phyloP scores from a whole-genome alignment of 2,888 invertebrate species.

The Drosophila quinaria region DNA sequence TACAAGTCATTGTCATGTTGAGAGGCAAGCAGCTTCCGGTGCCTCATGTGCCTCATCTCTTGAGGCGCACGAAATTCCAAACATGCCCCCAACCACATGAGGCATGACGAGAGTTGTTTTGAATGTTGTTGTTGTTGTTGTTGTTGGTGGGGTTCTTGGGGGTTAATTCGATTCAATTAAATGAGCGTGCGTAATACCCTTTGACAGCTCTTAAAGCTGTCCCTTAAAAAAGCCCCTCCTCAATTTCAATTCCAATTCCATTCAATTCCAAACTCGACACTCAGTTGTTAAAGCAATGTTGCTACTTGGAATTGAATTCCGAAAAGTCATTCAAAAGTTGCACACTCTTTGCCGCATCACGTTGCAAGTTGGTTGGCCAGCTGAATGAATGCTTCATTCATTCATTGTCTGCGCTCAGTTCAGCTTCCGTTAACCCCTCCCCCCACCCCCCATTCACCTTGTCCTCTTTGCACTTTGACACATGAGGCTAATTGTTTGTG shows the following conservation, averaged over 20 bases:
- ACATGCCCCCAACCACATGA: slow-evolving; percentile 63
- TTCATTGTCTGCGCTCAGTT: slow-evolving; percentile 59
- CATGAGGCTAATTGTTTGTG: slow-evolving; percentile 76
- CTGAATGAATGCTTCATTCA: slow-evolving; percentile 6
- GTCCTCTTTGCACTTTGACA: slow-evolving; percentile 69
- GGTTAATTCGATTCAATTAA: slow-evolving; percentile 81
- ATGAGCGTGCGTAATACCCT: slow-evolving; percentile 57
- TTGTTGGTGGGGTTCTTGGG: slow-evolving; percentile 44
- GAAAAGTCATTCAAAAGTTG: slow-evolving; percentile 67
- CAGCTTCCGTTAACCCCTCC: slow-evolving; percentile 51
- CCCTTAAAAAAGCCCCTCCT: background rate
- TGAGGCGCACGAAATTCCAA: slow-evolving; percentile 56
- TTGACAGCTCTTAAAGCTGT: slow-evolving; percentile 54
- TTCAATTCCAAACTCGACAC: slow-evolving; percentile 4
- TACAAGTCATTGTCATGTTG: slow-evolving; percentile 64
- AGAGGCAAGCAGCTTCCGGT: slow-evolving; percentile 53
- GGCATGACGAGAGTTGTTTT: slow-evolving; percentile 54
- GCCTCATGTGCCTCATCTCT: slow-evolving; percentile 31
- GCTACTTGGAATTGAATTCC: slow-evolving; percentile 6
- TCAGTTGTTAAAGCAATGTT: background rate
- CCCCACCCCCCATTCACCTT: background rate
- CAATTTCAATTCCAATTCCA: slow-evolving; percentile 20
- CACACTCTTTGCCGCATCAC: slow-evolving; percentile 72
- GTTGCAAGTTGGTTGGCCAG: slow-evolving; percentile 51
- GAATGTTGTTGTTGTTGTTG: background rate